Evolutionary conservation across 2,888 invertebrate species (phyloP).

Genomic region (Pammene fasciana): DNA sequence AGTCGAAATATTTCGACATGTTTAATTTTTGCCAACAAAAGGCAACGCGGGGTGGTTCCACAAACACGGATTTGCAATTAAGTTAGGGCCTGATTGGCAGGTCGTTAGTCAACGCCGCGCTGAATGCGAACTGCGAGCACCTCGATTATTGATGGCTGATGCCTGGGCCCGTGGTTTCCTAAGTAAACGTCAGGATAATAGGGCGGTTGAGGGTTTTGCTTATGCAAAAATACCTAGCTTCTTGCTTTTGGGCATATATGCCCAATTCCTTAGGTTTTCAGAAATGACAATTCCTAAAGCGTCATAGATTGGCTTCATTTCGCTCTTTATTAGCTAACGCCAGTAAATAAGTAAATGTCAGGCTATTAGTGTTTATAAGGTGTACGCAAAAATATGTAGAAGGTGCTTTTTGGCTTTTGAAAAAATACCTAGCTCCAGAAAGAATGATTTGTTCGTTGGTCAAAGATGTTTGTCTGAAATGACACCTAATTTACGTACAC

Average conservation of each 20-base stretch:
- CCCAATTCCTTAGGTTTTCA: no score
- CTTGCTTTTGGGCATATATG: background rate
- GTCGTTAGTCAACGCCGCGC: constrained; percentile 79
- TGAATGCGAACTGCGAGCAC: constrained; percentile 60
- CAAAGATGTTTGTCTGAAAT: no score
- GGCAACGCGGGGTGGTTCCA: constrained; percentile 70
- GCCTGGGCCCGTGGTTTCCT: constrained; percentile 40
- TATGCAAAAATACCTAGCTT: background rate
- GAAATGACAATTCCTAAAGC: background rate
- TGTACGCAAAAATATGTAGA: no score
- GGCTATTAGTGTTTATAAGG: background rate
- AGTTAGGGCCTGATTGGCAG: constrained; percentile 82
- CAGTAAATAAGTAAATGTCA: constrained; percentile 33
- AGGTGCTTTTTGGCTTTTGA: background rate
- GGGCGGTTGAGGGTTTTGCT: constrained; percentile 29
- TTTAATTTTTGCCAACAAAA: constrained; percentile 80
- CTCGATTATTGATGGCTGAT: constrained; percentile 41
- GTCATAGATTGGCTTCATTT: constrained; percentile 18
- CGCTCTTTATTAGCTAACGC: constrained; percentile 31
- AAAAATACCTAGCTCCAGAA: no score
- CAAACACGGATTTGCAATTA: constrained; percentile 84
- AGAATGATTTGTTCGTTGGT: no score
- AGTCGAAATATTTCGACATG: constrained; percentile 51
- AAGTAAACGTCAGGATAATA: constrained; percentile 40
- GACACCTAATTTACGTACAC: no score